These are phyloP conservation scores for Orycteropus afer DNA, from an alignment of 2,113 vertebrate species.

Conservation along the genomic window DNA sequence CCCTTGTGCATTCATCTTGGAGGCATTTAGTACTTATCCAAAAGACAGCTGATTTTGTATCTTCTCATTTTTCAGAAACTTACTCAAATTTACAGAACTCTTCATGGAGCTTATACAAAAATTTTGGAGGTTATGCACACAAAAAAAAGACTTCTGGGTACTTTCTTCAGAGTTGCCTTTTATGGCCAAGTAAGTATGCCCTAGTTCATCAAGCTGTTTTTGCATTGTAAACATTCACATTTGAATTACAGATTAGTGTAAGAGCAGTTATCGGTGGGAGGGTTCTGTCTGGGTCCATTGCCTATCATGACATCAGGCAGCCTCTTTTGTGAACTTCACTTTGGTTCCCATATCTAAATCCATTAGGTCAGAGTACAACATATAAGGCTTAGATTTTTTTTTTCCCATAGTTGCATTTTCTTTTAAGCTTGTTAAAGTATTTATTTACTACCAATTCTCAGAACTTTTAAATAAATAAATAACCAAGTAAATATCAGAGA, in stretches of 20 bases:
- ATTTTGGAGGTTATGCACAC: conserved; percentile 96
- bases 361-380: background rate
- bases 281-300: background rate
- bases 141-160: conserved; percentile 94
- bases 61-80: conserved; percentile 91
- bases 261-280: background rate
- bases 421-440: conserved; percentile 21
- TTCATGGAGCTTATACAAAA: conserved; percentile 97
- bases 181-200: conserved; percentile 93
- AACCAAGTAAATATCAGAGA: background rate
- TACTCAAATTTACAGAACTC: conserved; percentile 94
- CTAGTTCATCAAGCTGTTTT: background rate
- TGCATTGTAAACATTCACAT: conserved; percentile 19
- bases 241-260: background rate
- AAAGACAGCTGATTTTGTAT: conserved; percentile 22
- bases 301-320: background rate
- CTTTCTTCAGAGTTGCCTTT: conserved; percentile 97
- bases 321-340: background rate
- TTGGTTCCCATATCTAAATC: background rate
- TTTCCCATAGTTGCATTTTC: conserved; percentile 41
- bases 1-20: background rate
- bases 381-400: background rate
- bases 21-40: background rate
- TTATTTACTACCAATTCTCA: background rate
- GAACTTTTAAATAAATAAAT: conserved; percentile 36